These are phyloP conservation scores for Schizaphis graminum DNA, from an alignment of 2,888 invertebrate species.

Conservation along the genomic window DNA sequence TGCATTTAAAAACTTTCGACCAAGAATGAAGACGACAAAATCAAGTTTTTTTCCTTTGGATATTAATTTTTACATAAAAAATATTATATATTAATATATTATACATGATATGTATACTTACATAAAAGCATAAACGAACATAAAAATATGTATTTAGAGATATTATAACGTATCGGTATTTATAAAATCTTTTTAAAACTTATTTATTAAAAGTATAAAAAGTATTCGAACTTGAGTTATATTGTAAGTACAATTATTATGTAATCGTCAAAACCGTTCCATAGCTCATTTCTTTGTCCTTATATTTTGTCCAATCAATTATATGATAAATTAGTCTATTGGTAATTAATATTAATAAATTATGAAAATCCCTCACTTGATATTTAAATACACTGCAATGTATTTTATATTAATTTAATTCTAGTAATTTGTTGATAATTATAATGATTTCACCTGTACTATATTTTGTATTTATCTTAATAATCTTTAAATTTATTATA, in stretches of 20 bases:
- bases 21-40: neutral
- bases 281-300: no score
- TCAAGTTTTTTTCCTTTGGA: neutral
- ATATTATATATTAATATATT: neutral
- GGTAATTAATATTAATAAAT: no score
- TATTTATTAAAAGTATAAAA: neutral
- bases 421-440: no score
- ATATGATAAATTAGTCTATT: no score
- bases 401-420: no score
- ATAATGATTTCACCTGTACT: no score
- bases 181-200: neutral
- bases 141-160: neutral
- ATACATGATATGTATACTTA: neutral
- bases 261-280: neutral
- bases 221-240: neutral
- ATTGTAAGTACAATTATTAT: neutral
- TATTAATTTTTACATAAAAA: neutral
- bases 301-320: no score
- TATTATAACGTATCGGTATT: neutral
- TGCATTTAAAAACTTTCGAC: neutral
- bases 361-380: no score
- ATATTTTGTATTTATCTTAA: no score
- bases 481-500: no score
- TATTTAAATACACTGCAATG: no score
- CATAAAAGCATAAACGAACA: neutral